Evolutionary conservation across 1,140 invertebrate species (phyloP).

Genomic region (Globodera rostochiensis): DNA sequence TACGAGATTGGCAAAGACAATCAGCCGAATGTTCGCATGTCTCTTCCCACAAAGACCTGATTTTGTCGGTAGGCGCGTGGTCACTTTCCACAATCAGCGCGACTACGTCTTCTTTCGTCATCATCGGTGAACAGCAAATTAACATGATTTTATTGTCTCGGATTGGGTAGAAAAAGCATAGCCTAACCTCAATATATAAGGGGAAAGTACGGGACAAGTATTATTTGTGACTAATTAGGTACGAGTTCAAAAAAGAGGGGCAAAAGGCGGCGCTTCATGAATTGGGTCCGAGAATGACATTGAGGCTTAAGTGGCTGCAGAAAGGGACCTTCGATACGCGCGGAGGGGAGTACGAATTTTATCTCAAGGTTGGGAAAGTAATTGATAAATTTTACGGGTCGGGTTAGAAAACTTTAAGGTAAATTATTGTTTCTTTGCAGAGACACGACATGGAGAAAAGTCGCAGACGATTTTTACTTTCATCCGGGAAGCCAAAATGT

Average conservation of each 20-base stretch:
- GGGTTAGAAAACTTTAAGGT: background rate
- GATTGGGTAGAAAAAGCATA: background rate
- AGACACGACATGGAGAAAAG: constrained; percentile 65
- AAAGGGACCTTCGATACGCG: constrained; percentile 95
- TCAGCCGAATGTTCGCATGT: constrained; percentile 89
- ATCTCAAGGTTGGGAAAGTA: constrained; percentile 73
- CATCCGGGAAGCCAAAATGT: constrained; percentile 7
- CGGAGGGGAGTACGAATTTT: constrained; percentile 94
- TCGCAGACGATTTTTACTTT: constrained; percentile 55
- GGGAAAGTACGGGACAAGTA: too few relatives aligned
- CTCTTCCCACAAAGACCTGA: constrained; percentile 94
- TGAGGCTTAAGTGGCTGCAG: constrained; percentile 87
- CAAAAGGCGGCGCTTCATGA: constrained; percentile 84
- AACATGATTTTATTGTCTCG: too few relatives aligned
- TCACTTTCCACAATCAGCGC: constrained; percentile 97
- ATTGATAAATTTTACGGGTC: background rate
- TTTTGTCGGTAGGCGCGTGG: constrained; percentile 85
- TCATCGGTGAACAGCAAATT: constrained; percentile 75
- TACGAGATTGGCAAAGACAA: constrained; percentile 84
- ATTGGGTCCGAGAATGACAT: constrained; percentile 90
- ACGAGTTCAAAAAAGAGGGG: constrained; percentile 83
- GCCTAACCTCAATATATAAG: background rate
- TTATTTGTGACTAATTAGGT: constrained; percentile 70
- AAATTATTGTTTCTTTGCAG: constrained; percentile 43
- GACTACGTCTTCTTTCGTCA: constrained; percentile 99